These are phyloP conservation scores for Ammodytes marinus DNA, from an alignment of 2,113 vertebrate species.

Conservation along the genomic window DNA sequence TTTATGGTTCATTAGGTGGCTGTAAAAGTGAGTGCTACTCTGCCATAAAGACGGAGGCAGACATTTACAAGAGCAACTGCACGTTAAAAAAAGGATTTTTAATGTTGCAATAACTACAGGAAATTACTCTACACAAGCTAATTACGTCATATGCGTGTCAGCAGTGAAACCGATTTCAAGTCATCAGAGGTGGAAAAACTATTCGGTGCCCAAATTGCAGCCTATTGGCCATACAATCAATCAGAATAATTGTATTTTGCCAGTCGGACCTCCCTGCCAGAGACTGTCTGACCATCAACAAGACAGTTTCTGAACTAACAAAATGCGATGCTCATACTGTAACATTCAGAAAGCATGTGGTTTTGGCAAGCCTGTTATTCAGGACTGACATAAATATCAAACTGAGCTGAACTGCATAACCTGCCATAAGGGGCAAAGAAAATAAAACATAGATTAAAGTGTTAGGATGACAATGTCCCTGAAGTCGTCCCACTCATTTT, in stretches of 20 bases:
- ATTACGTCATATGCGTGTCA: neutral
- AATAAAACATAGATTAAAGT: neutral
- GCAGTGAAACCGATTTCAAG: neutral
- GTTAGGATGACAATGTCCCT: neutral
- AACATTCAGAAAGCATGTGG: neutral
- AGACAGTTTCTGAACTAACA: neutral
- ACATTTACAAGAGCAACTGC: neutral
- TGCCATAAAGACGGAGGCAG: neutral
- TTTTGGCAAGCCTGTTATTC: constrained; percentile 4
- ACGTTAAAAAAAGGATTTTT: neutral
- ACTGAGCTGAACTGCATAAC: neutral
- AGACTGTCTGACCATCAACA: neutral
- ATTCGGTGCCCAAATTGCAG: constrained; percentile 4
- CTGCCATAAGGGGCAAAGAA: neutral
- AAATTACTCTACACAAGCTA: neutral
- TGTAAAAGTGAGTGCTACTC: neutral
- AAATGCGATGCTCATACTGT: neutral
- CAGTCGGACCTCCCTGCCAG: neutral
- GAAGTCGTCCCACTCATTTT: neutral
- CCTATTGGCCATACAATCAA: neutral
- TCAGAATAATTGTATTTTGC: neutral
- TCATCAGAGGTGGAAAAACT: neutral
- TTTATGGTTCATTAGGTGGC: neutral
- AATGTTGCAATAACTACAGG: neutral
- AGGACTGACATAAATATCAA: neutral